A percentile compares a stretch with the other conserved stretches of the same genome.
Evolutionary conservation across 2,113 vertebrate species (phyloP).

Genomic region (Cyphomyrus plagiostoma): DNA sequence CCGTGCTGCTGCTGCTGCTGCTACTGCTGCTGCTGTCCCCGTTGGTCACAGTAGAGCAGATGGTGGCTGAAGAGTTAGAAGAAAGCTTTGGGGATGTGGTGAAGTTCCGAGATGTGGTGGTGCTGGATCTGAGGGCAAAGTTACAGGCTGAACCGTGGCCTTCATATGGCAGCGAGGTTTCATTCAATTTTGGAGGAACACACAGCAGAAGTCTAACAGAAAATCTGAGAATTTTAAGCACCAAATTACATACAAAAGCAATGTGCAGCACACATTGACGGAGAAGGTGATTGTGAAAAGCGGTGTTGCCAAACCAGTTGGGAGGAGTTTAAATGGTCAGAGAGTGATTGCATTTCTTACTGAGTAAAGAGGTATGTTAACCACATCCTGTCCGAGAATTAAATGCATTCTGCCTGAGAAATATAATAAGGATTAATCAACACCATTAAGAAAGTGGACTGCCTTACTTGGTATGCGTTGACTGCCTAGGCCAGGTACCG

Average conservation of each 20-base stretch:
- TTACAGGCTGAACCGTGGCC: neutral
- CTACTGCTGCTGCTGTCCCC: constrained; percentile 75
- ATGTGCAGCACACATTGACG: neutral
- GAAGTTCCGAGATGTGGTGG: constrained; percentile 83
- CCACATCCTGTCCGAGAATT: neutral
- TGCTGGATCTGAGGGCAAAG: constrained; percentile 74
- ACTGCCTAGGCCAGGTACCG: constrained; percentile 88
- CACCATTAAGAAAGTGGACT: neutral
- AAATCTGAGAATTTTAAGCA: neutral
- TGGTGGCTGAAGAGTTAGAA: constrained; percentile 76
- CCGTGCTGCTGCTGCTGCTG: constrained; percentile 63
- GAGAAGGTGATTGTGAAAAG: neutral
- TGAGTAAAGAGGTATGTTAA: neutral
- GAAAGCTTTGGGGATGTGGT: constrained; percentile 90
- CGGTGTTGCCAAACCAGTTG: neutral
- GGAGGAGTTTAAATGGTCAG: neutral
- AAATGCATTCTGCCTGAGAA: neutral
- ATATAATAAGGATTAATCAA: neutral
- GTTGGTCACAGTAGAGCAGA: constrained; percentile 82
- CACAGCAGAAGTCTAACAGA: neutral
- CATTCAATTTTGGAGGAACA: neutral
- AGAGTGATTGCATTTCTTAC: neutral
- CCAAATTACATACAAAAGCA: neutral
- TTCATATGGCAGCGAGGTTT: neutral
- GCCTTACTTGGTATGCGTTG: constrained; percentile 75